Evolutionary conservation across 1,140 invertebrate species (phyloP), one percentile per base, ranked within the genome.

Genomic region (Cherax quadricarinatus): DNA sequence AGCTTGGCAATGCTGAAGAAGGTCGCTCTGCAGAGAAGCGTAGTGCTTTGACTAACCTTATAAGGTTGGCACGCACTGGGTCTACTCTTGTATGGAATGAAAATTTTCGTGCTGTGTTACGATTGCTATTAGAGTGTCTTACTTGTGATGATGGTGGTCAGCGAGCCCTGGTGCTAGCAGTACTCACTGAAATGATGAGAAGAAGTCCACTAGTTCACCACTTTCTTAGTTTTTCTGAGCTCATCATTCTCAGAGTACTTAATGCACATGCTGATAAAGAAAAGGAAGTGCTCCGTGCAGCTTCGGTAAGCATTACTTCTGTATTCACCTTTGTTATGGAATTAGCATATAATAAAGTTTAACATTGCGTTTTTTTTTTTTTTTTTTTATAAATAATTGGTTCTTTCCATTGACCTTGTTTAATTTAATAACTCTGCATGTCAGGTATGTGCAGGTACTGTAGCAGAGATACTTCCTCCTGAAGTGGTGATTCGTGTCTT

Each of bases 161-260:
- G 24, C 96, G 97, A 86, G 96, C 97, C 10, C 96, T 97, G 93
- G 97, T 97, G 0, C 96, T 98, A 79, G 96, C 96, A 94, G 97
- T 97, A 62, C 95, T 98, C 49, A 96, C 97, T 79, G 98, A 98
- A 95, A 97, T 99, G 94, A 96, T 98, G 93, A 96, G 97, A 93
- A 96, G 97, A 88, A 96, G 96, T 62, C 96, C 97, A 94, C 96
- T 98, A 94, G 95, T 97, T 21, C 95, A 96, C 92, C 96, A 96
- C 91, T 99, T 98, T 96, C 96, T 97, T 78, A 97, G 97, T 94
- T 99, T 98, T 95, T 97, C 98, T 41, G 98, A 99, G 95, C 96
- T 99, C 12, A 97, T 98, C 30, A 97, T 98, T 83, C 95, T 99
- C 41, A 97, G 97, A 95, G 97, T 99, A 24, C 96, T 99, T 89